Evolutionary conservation across 2,113 vertebrate species (phyloP), one percentile per base, ranked within the genome.

Genomic region (Picathartes gymnocephalus): DNA sequence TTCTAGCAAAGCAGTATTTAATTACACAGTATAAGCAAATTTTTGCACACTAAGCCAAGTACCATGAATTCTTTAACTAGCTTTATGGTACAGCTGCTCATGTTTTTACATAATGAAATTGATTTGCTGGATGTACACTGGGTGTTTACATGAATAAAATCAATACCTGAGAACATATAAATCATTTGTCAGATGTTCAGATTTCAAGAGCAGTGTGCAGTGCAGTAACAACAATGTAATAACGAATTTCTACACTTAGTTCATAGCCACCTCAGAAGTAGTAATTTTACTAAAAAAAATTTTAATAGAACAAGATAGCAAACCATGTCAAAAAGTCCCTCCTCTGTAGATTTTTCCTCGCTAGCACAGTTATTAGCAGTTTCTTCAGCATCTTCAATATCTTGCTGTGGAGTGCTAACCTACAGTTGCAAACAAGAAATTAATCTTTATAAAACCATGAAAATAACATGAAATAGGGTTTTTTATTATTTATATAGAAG

Each of bases 311-410:
- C 28, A 88, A 93, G n/a, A 87, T 28, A 86, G 28, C 86, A 60
- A 96, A 99, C 99, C 99, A 99, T 99, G 70, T 98, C 98, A 96
- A 99, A 99, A 47, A 99, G 98, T 25, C 98, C 98, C 89, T 99
- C 98, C 35, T 98, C 98, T 35, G 90, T 37, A 45, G 91, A 96
- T 39, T 97, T 97, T 13, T 88, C 64, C 60, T 61, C 89, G 4
- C 70, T 72, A 23, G 72, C 93, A 84, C 65, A 90, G 58, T 97
- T 97, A 40, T 60, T 76, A 6, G 91, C 96, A 28, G 80, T 76
- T 88, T 99, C 99, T 94, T 99, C 98, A 20, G 98, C 98, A 17
- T 98, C 97, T 96, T 99, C 99, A 12, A 99, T 99, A 45, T 99
- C 98, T 71, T 98, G 95, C 48, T 98, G 98, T 4, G 99, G 98